These are phyloP conservation scores for Eupithecia vulgata DNA, from an alignment of 2,888 invertebrate genomes.

Conservation along the genomic window DNA sequence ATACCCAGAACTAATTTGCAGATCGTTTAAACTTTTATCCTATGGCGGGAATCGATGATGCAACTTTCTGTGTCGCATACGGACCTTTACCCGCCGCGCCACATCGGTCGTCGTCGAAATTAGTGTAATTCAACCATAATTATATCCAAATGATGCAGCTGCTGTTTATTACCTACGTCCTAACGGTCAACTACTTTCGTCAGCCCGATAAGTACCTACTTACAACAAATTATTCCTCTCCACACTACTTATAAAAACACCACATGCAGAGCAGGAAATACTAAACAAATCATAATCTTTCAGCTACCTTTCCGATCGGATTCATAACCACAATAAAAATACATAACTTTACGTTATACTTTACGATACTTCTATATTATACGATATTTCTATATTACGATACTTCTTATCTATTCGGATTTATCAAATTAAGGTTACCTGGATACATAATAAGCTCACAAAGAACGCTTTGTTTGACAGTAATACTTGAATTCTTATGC, in stretches of 20 bases:
- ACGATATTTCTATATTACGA: no score
- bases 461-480: conserved; percentile 47
- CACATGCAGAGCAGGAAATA: conserved; percentile 43
- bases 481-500: conserved; percentile 45
- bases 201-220: conserved; percentile 62
- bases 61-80: no score
- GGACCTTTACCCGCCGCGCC: no score
- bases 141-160: conserved; percentile 24
- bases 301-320: conserved; percentile 26
- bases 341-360: conserved; percentile 33
- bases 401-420: conserved; percentile 45
- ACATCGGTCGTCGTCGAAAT: not conserved
- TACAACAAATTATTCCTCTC: conserved; percentile 78
- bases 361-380: no score
- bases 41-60: no score
- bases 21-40: no score
- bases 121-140: conserved; percentile 25
- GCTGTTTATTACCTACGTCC: conserved; percentile 26
- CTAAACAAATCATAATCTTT: conserved; percentile 35
- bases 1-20: no score
- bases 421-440: conserved; percentile 35
- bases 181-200: conserved; percentile 79
- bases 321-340: conserved; percentile 33
- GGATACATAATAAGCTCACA: conserved; percentile 46
- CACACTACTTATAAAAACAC: conserved; percentile 44